Percentiles rank a stretch among this genome's conserved stretches.
Evolutionary conservation across 2,797 vertebrate species (phyloP).

Genomic region (Phoebastria nigripes): DNA sequence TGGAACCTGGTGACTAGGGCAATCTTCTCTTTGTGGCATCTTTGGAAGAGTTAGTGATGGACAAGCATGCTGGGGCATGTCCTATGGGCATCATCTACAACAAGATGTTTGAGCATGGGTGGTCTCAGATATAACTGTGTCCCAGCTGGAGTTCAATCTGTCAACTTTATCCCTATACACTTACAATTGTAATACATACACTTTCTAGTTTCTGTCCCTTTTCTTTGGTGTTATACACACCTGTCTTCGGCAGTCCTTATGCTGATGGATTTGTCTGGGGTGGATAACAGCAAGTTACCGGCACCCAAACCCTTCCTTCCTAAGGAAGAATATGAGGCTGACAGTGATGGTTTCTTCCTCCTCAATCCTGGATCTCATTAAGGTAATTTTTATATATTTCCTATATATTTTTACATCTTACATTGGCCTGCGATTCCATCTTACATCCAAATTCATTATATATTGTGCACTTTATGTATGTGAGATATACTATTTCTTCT

Average conservation of each 20-base stretch:
- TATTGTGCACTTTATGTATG: background rate
- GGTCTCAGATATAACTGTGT: background rate
- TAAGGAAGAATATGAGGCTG: background rate
- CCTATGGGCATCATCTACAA: background rate
- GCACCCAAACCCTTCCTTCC: background rate
- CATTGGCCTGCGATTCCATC: accelerated
- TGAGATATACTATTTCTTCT: background rate
- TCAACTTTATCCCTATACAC: background rate
- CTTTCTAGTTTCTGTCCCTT: background rate
- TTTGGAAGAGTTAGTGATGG: background rate
- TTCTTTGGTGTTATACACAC: background rate
- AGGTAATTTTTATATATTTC: background rate
- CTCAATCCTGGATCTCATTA: background rate
- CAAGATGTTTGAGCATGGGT: background rate
- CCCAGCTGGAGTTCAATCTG: background rate
- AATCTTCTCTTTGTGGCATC: too few species aligned
- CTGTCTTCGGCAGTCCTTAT: background rate
- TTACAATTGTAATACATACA: background rate
- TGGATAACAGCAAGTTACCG: background rate
- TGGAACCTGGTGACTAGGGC: background rate
- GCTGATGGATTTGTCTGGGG: background rate
- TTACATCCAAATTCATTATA: background rate
- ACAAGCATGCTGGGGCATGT: accelerated
- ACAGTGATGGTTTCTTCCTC: background rate
- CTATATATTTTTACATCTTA: background rate